phyloP scores from a whole-genome alignment of 1,140 invertebrate species.

The Cherax quadricarinatus region DNA sequence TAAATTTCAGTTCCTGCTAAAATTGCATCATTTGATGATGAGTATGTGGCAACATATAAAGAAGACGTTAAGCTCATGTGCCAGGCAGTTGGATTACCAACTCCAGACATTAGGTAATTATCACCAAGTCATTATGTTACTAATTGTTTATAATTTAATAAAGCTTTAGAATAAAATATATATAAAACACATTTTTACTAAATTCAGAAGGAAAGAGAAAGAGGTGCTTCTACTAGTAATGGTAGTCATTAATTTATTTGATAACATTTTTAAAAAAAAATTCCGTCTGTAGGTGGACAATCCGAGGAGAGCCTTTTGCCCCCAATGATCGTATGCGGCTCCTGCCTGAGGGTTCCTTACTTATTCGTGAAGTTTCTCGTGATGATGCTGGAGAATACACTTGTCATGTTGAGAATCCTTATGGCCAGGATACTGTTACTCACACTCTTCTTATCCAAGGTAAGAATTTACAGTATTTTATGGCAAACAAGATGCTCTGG shows the following conservation, averaged over 20 bases:
- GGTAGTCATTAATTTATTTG: too few species aligned
- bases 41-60: conserved; percentile 91
- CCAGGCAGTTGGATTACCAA: conserved; percentile 91
- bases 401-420: conserved; percentile 94
- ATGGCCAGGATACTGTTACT: conserved; percentile 93
- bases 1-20: conserved; percentile 88
- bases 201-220: too few species aligned
- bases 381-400: conserved; percentile 90
- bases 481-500: too few species aligned
- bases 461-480: neutral
- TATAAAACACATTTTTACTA: too few species aligned
- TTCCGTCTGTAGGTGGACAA: conserved; percentile 57
- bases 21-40: conserved; percentile 94
- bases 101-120: conserved; percentile 83
- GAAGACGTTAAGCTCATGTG: conserved; percentile 94
- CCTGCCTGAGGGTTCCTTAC: conserved; percentile 91
- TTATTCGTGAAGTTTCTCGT: conserved; percentile 91
- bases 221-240: too few species aligned
- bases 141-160: neutral
- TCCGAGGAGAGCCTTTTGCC: conserved; percentile 81
- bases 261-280: too few species aligned
- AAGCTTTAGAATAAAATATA: neutral
- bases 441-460: conserved; percentile 92
- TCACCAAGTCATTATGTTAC: neutral
- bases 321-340: conserved; percentile 87